Conservation (phyloP, 2,888 invertebrate genomes). For the Alloplasta piceator region DNA sequence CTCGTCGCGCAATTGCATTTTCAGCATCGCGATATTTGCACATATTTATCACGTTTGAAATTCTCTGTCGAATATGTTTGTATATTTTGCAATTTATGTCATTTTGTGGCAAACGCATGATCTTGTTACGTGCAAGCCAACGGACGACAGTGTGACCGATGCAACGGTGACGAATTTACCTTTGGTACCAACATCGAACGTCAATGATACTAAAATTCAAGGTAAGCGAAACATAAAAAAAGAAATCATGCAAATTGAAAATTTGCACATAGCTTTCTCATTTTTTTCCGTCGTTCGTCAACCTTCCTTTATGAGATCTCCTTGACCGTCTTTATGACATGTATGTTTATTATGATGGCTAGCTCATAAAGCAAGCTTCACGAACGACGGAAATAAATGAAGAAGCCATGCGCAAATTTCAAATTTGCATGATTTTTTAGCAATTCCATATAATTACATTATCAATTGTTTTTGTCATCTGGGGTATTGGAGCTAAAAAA, state of each 20-base stretch:
- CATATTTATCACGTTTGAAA: background rate
- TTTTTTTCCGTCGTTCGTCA: no score
- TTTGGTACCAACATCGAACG: background rate
- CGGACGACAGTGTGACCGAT: slow-evolving; percentile 14
- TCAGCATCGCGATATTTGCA: slow-evolving; percentile 5
- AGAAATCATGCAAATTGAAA: background rate
- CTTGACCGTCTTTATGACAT: no score
- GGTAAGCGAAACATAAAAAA: background rate
- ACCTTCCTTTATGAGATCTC: no score
- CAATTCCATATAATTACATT: no score
- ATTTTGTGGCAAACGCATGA: slow-evolving; percentile 22
- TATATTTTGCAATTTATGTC: slow-evolving; percentile 14
- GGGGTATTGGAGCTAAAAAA: no score
- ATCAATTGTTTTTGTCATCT: no score
- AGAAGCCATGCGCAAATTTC: no score
- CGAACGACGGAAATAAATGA: no score
- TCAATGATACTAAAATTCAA: slow-evolving; percentile 21
- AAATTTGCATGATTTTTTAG: no score
- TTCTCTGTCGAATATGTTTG: slow-evolving; percentile 29
- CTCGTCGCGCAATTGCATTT: slow-evolving; percentile 5
- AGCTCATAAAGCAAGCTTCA: no score
- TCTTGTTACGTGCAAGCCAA: slow-evolving; percentile 25
- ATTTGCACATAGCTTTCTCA: background rate
- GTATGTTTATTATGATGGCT: no score
- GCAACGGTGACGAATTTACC: slow-evolving; percentile 7